These are phyloP conservation scores for Drosophila austrosaltans DNA, from an alignment of 2,888 invertebrate species.

Conservation along the genomic window DNA sequence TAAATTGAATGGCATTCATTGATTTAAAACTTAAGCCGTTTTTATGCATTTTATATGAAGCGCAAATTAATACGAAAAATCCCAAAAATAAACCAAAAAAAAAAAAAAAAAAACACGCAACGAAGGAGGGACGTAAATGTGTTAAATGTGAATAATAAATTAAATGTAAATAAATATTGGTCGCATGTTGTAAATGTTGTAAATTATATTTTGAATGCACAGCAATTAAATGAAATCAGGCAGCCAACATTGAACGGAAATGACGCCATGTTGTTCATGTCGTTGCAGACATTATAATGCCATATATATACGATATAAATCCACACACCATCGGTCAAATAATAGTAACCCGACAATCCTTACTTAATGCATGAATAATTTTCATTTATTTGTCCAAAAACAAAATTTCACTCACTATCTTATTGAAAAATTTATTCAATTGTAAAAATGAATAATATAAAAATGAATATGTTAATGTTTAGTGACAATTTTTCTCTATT, in stretches of 20 bases:
- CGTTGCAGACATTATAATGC: constrained; percentile 22
- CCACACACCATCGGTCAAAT: neutral
- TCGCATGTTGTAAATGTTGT: constrained; percentile 33
- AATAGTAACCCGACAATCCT: neutral
- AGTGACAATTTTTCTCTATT: too few species aligned
- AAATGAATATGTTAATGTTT: too few species aligned
- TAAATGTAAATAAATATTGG: constrained; percentile 45
- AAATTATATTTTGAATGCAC: constrained; percentile 47
- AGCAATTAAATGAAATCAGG: constrained; percentile 49
- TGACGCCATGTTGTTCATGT: constrained; percentile 44
- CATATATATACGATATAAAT: neutral
- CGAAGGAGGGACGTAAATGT: constrained; percentile 19
- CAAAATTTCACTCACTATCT: too few species aligned
- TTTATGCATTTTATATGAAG: constrained; percentile 50
- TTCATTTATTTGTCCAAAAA: too few species aligned
- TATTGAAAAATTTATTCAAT: too few species aligned
- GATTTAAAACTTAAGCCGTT: constrained; percentile 59
- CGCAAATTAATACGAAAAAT: constrained; percentile 45
- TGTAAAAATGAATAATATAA: too few species aligned
- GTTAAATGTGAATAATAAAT: constrained; percentile 56
- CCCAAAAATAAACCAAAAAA: constrained; percentile 16
- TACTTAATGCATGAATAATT: too few species aligned
- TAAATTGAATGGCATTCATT: constrained; percentile 30
- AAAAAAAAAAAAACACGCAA: neutral
- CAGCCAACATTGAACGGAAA: constrained; percentile 44